Evolutionary conservation across 2,113 vertebrate species (phyloP), one percentile per base, ranked within the genome.

Genomic region (Numida meleagris): DNA sequence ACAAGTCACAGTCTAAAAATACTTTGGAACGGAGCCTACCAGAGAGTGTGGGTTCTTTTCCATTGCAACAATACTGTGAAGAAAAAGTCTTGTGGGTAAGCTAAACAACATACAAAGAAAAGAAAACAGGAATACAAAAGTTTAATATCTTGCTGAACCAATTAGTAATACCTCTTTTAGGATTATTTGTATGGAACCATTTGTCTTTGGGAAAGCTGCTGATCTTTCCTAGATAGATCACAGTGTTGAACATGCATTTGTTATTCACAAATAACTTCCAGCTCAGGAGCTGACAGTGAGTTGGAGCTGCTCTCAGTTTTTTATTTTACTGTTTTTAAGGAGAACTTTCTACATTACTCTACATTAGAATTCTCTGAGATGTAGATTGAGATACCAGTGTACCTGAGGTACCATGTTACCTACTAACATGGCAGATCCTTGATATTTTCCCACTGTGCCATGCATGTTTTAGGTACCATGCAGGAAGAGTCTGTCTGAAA

Each of bases 11-110:
- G 34, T 50, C 71, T 88, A 96, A 96, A 95, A 88, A 94, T 91
- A 82, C 2, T 0, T 42, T 97, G 94, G 90, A 96, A 62, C 38
- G 16, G 46, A 96, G 79, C 89, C 86, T 71, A 85, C 38, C 10
- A 72, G 90, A 73, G 76, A 93, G 79, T 82, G 55, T 89, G 38
- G 10, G 38, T 96, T 97, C 80, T 71, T 94, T 96, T 97, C 86
- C 83, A 89, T 71, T 95, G 71, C 62, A 94, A 97, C 84, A 97
- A 89, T 97, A 55, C 73, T 45, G 86, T 93, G 65, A 91, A 93
- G 42, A 75, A 87, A 75, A 96, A 88, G 27, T 88, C 82, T 51
- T 77, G 50, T 23, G 46, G 68, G 72, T 97, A 88, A 95, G 62
- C 80, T 86, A 87, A 96, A 96, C 78, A 94, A 53, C 40, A 87